Evolutionary conservation across 1,140 invertebrate genomes (phyloP).

Genomic region (Patella vulgata): DNA sequence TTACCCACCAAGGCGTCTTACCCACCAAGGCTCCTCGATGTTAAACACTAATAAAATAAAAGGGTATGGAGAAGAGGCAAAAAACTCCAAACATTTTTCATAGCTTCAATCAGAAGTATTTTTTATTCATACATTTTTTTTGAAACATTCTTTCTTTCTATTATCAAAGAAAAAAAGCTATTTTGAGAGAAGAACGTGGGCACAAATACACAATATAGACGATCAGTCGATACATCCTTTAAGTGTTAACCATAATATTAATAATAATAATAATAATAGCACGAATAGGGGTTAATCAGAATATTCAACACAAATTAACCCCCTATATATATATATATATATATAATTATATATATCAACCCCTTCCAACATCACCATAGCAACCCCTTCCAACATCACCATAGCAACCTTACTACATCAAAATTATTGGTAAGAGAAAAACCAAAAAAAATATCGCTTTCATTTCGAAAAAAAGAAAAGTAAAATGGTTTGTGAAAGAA

Average conservation of each 20-base stretch:
- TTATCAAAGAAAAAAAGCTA: background rate
- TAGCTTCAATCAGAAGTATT: background rate
- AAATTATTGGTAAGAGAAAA: too few species aligned
- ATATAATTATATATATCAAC: background rate
- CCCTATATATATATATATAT: too few species aligned
- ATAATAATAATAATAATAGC: background rate
- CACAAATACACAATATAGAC: background rate
- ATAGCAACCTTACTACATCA: too few species aligned
- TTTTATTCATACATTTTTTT: constrained; percentile 7
- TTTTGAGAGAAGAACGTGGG: constrained; percentile 1
- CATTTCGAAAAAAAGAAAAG: too few species aligned
- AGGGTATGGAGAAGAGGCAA: background rate
- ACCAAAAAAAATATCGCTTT: too few species aligned
- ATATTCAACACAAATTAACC: background rate
- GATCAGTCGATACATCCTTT: background rate
- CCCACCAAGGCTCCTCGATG: too few species aligned
- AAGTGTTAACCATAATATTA: background rate
- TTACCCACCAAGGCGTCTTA: too few species aligned
- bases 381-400: constrained; percentile 1
- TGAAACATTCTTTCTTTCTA: background rate
- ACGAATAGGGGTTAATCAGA: background rate
- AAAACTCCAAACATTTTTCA: background rate
- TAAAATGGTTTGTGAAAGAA: too few species aligned
- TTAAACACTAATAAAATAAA: too few species aligned
- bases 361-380: background rate